Evolutionary conservation across 2,113 vertebrate species (phyloP), one percentile per base, ranked within the genome.

Genomic region (Petaurus breviceps): DNA sequence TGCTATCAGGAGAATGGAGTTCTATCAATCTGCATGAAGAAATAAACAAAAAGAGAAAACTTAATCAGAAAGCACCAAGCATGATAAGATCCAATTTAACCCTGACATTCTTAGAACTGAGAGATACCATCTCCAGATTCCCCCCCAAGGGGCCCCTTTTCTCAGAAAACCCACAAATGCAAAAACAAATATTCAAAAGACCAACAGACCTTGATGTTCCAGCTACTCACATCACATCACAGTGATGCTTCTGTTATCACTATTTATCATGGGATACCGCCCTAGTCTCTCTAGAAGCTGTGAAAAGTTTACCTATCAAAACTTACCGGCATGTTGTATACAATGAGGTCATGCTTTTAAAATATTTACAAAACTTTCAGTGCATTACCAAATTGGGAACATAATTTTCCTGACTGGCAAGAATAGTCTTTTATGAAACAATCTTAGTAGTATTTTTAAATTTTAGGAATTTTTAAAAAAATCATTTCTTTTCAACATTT

Each of bases 1-100:
- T 99, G 96, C 99, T 99, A 92, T 99, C 99, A 0, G 99, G 99
- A 0, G 99, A 99, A 96, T 99, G 99, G 16, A 99, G 99, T 98
- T 99, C 99, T 96, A 99, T 98, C 97, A 99, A 97, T 98, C 99
- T 99, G 98, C 1, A 6, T 95, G 94, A 2, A 90, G 94, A 96
- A 94, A 94, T n/a, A 95, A 95, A 94, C 91, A 68, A 61, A 61
- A 95, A 97, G 9, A 0, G 0, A 28, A 94, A 53, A 54, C 19
- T 0, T 53, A 37, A 95, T 94, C 54, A 95, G 53, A 94, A 97
- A 93, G 46, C 49, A 95, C 53, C 94, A 93, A 95, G 96, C 2
- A 26, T 92, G 61, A 51, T 50, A 95, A 11, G 26, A 55, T 92
- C 68, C 77, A 95, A 92, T 25, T 93, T n/a, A 84, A 96, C 47